phyloP scores from a whole-genome alignment of 1,140 invertebrate genomes.

The Bathynomus jamesi region DNA sequence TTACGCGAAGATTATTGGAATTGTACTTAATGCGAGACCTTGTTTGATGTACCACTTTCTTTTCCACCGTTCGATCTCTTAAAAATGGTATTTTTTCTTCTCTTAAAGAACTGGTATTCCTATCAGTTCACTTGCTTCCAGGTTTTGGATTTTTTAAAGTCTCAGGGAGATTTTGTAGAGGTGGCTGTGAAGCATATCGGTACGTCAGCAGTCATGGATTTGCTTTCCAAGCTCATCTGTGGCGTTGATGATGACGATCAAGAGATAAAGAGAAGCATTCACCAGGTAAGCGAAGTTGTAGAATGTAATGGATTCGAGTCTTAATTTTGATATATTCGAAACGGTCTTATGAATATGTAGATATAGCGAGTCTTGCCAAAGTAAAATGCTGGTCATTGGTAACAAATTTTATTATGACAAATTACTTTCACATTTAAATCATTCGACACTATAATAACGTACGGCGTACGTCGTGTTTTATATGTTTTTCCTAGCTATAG shows the following conservation, averaged over 20 bases:
- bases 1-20: no score
- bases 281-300: constrained; percentile 57
- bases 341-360: not conserved
- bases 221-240: constrained; percentile 77
- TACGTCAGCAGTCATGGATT: constrained; percentile 91
- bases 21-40: no score
- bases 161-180: constrained; percentile 73
- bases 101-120: constrained; percentile 72
- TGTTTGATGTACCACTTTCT: no score
- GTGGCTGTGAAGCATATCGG: constrained; percentile 78
- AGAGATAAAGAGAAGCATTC: constrained; percentile 67
- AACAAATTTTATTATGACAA: no score
- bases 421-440: no score
- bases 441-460: no score
- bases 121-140: constrained; percentile 82
- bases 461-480: no score
- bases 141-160: constrained; percentile 83
- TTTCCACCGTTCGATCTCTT: constrained; percentile 6
- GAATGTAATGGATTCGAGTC: constrained; percentile 18
- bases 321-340: constrained; percentile 9
- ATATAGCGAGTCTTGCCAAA: no score
- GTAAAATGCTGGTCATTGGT: no score
- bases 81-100: constrained; percentile 37
- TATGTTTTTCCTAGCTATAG: no score
- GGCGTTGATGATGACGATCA: constrained; percentile 60